phyloP scores from a whole-genome alignment of 2,888 invertebrate genomes.

The Platycheirus rosarum region DNA sequence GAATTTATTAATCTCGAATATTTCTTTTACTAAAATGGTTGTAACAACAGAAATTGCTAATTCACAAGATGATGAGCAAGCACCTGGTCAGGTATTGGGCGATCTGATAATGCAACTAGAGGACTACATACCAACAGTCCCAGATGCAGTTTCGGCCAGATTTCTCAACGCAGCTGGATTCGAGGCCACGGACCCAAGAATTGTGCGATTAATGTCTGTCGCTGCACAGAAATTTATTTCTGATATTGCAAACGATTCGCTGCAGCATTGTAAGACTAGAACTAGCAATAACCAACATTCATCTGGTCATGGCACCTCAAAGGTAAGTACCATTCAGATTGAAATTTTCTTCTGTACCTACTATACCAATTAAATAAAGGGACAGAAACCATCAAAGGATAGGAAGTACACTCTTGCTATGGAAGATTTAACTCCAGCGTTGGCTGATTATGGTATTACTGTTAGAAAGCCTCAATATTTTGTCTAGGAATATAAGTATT shows the following conservation, averaged over 20 bases:
- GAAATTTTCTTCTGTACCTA: too few species aligned
- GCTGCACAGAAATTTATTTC: conserved; percentile 99
- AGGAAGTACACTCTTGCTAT: conserved; percentile 95
- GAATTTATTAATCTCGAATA: too few species aligned
- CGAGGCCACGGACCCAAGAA: conserved; percentile 94
- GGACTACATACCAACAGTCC: conserved; percentile 95
- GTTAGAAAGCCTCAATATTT: conserved; percentile 97
- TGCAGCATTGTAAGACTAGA: conserved; percentile 97
- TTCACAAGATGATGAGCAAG: conserved; percentile 54
- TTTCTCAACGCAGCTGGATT: conserved; percentile 96
- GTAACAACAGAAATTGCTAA: conserved; percentile 44
- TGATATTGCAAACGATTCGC: conserved; percentile 97
- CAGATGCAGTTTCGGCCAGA: conserved; percentile 93
- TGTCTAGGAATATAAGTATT: conserved; percentile 83
- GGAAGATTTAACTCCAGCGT: conserved; percentile 96
- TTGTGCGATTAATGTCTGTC: conserved; percentile 94
- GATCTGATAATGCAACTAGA: conserved; percentile 96
- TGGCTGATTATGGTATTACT: conserved; percentile 97
- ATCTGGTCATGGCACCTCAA: conserved; percentile 84
- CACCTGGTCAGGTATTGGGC: conserved; percentile 89
- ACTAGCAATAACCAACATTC: conserved; percentile 88
- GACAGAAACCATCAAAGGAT: conserved; percentile 87
- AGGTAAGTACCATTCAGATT: too few species aligned
- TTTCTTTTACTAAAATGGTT: conserved; percentile 34
- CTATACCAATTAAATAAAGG: conserved; percentile 76